A percentile compares a stretch with the other conserved stretches of the same genome.
These are phyloP conservation scores for Tragelaphus strepsiceros DNA, from an alignment of 2,113 vertebrate genomes.

Conservation along the genomic window DNA sequence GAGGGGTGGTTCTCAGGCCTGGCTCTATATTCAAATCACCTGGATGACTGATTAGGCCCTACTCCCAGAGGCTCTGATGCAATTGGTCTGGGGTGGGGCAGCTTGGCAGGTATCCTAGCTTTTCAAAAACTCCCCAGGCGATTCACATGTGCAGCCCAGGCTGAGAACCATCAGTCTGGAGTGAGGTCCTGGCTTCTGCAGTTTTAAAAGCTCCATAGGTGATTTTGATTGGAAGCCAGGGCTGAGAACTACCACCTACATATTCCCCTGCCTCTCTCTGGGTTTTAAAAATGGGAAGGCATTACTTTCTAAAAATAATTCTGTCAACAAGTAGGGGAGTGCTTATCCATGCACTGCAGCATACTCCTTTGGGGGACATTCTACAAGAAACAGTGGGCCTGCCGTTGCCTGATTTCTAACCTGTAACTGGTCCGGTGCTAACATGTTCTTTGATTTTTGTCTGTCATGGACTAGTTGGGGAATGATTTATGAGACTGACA, in stretches of 20 bases:
- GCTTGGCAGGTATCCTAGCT: background rate
- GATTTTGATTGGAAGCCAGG: constrained; percentile 14
- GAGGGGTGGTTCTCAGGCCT: background rate
- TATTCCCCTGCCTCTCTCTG: background rate
- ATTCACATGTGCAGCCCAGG: background rate
- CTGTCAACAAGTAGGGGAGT: constrained; percentile 56
- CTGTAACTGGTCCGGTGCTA: background rate
- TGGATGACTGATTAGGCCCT: background rate
- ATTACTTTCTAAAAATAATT: constrained; percentile 69
- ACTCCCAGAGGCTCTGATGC: background rate
- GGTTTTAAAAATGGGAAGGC: constrained; percentile 63
- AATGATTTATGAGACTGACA: constrained; percentile 40
- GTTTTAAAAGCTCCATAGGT: constrained; percentile 47
- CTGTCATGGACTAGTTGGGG: background rate
- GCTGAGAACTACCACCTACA: constrained; percentile 41
- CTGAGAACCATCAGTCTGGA: background rate
- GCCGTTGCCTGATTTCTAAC: background rate
- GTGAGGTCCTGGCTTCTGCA: constrained; percentile 31
- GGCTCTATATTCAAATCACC: background rate
- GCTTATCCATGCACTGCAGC: background rate
- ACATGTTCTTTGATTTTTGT: constrained; percentile 52
- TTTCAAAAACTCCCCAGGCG: background rate
- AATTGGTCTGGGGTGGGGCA: background rate
- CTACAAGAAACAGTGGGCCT: constrained; percentile 16
- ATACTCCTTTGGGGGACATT: background rate